Percentiles rank a stretch among this genome's conserved stretches.
phyloP scores from a whole-genome alignment of 1,140 invertebrate species.

The Drosophila gunungcola region DNA sequence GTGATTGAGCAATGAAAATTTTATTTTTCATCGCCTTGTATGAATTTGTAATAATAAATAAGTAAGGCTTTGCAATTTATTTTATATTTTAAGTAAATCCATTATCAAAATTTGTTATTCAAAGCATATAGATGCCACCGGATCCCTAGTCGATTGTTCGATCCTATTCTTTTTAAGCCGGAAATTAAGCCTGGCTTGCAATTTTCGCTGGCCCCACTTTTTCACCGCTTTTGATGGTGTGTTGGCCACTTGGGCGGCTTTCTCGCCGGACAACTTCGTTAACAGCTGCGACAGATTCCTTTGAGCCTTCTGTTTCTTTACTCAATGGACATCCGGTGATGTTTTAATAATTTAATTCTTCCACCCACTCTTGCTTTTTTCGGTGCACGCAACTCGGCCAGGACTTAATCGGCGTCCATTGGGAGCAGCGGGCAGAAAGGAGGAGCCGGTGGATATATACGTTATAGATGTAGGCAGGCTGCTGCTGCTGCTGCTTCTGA shows the following conservation, averaged over 20 bases:
- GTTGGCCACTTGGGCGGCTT: conserved; percentile 12
- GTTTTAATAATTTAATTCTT: conserved; percentile 82
- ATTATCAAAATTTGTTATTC: background rate
- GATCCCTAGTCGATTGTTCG: conserved; percentile 21
- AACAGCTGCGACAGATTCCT: conserved; percentile 65
- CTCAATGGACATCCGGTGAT: conserved; percentile 79
- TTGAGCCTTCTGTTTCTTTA: conserved; percentile 57
- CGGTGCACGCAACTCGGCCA: conserved; percentile 25
- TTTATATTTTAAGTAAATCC: background rate
- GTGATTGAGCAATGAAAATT: background rate
- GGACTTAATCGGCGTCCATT: conserved; percentile 29
- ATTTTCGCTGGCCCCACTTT: conserved; percentile 24
- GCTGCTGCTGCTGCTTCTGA: conserved; percentile 15
- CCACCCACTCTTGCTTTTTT: conserved; percentile 30
- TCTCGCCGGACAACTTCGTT: conserved; percentile 24
- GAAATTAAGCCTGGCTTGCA: conserved; percentile 58
- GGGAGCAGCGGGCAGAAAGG: conserved; percentile 22
- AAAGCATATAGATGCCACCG: background rate
- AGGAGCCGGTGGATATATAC: conserved; percentile 11
- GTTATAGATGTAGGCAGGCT: conserved; percentile 24
- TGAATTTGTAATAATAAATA: background rate
- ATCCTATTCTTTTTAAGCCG: conserved; percentile 48
- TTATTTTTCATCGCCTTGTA: background rate
- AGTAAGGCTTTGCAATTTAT: no score
- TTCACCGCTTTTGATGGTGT: conserved; percentile 26